Evolutionary conservation across 2,113 vertebrate species (phyloP).

Genomic region (Cyphotilapia sp.): DNA sequence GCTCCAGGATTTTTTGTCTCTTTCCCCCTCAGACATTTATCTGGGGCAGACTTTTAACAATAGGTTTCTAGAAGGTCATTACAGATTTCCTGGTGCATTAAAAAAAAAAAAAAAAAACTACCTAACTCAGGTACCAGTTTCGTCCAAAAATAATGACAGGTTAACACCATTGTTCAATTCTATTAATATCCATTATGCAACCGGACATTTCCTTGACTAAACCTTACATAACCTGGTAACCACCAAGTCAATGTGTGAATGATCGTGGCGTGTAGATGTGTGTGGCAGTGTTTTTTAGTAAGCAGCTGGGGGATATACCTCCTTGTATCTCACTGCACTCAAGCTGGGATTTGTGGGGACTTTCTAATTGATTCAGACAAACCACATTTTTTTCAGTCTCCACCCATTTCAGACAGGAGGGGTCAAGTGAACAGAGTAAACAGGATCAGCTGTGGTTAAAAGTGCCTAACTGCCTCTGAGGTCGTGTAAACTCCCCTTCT

Average conservation of each 20-base stretch:
- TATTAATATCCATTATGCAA: not conserved
- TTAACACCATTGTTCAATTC: not conserved
- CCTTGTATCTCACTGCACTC: no score
- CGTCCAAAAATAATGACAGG: accelerated
- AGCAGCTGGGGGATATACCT: no score
- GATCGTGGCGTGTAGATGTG: no score
- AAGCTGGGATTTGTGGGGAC: no score
- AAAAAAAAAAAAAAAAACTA: not conserved
- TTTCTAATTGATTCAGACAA: no score
- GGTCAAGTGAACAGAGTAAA: not conserved
- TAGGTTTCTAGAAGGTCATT: not conserved
- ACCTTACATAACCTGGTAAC: accelerated
- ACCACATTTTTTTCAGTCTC: not conserved
- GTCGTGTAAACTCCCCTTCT: slow-evolving; percentile 5
- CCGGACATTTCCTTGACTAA: not conserved
- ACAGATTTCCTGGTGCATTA: not conserved
- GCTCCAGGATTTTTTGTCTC: not conserved
- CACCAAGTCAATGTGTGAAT: not conserved
- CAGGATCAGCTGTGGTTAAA: not conserved
- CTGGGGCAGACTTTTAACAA: not conserved
- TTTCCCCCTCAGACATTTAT: not conserved
- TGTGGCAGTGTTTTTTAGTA: no score
- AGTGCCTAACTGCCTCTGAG: not conserved
- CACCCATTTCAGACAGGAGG: not conserved
- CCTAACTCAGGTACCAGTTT: not conserved